Evolutionary conservation across 1,140 invertebrate genomes (phyloP).

Genomic region (Apis dorsata): DNA sequence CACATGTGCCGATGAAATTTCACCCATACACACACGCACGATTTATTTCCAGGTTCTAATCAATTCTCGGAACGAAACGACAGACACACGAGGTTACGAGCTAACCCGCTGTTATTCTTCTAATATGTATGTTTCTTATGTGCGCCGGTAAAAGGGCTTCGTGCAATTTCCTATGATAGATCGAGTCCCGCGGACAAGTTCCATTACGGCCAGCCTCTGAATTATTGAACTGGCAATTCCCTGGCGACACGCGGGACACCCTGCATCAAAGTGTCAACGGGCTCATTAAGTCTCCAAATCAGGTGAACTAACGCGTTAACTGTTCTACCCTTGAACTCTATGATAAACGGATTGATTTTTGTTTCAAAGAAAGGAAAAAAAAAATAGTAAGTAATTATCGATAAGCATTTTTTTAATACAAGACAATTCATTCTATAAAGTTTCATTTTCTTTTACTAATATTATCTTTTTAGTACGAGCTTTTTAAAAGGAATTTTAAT

Average conservation of each 20-base stretch:
- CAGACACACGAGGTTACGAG: constrained; percentile 60
- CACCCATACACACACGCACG: constrained; percentile 30
- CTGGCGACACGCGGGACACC: constrained; percentile 68
- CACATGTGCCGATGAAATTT: too few relatives aligned
- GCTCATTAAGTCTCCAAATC: constrained; percentile 76
- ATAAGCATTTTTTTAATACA: too few relatives aligned
- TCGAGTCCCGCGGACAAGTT: constrained; percentile 76
- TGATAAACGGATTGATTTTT: constrained; percentile 49
- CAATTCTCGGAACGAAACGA: constrained; percentile 74
- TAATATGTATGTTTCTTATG: constrained; percentile 75
- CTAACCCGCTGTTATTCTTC: constrained; percentile 71
- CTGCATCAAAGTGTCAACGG: constrained; percentile 77
- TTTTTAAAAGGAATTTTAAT: too few relatives aligned
- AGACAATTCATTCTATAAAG: too few relatives aligned
- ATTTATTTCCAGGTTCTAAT: constrained; percentile 74
- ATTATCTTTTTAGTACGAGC: neutral
- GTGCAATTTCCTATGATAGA: constrained; percentile 79
- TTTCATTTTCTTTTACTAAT: too few relatives aligned
- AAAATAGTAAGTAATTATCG: too few relatives aligned
- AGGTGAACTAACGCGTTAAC: constrained; percentile 69
- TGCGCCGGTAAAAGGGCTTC: constrained; percentile 73
- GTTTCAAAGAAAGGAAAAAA: neutral
- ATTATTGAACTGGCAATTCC: constrained; percentile 79
- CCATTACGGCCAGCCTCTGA: constrained; percentile 76
- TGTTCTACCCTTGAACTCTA: constrained; percentile 48